Conservation (phyloP, 2,797 vertebrate genomes). For the Micropoecilia bifurca region DNA sequence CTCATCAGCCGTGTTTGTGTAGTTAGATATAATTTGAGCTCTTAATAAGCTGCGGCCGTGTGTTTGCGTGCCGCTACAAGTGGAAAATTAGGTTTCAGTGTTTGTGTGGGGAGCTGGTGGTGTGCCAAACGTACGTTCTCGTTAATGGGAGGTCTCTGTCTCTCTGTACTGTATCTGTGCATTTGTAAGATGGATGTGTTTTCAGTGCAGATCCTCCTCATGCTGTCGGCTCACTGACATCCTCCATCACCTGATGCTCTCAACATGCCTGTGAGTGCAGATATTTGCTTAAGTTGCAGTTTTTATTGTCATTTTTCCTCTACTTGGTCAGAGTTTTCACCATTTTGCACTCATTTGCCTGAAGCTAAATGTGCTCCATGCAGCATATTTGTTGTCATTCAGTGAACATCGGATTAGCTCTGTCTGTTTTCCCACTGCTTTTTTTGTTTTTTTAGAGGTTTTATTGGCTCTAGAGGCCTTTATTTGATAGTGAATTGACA, state of each 20-base stretch:
- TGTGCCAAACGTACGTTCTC: conserved; percentile 27
- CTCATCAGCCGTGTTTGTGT: conserved; percentile 16
- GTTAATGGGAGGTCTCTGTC: conserved; percentile 12
- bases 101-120: conserved; percentile 24
- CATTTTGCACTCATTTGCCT: not conserved
- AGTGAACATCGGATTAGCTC: not conserved
- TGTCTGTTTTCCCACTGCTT: not conserved
- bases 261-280: not conserved
- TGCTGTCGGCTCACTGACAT: conserved; percentile 16
- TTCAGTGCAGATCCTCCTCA: conserved; percentile 14
- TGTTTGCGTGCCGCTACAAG: conserved; percentile 40
- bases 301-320: not conserved
- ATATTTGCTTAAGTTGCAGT: not conserved
- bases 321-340: not conserved
- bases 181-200: conserved; percentile 16
- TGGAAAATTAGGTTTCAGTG: conserved; percentile 16
- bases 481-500: too few relatives aligned
- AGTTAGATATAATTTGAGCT: conserved; percentile 16
- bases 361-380: not conserved
- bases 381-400: not conserved
- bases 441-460: not conserved
- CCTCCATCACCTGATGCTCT: not conserved
- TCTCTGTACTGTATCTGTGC: not conserved
- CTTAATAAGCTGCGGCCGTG: conserved; percentile 34
- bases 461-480: too few relatives aligned